Evolutionary conservation across 2,888 invertebrate species (phyloP).

Genomic region (Coelinius sp.): DNA sequence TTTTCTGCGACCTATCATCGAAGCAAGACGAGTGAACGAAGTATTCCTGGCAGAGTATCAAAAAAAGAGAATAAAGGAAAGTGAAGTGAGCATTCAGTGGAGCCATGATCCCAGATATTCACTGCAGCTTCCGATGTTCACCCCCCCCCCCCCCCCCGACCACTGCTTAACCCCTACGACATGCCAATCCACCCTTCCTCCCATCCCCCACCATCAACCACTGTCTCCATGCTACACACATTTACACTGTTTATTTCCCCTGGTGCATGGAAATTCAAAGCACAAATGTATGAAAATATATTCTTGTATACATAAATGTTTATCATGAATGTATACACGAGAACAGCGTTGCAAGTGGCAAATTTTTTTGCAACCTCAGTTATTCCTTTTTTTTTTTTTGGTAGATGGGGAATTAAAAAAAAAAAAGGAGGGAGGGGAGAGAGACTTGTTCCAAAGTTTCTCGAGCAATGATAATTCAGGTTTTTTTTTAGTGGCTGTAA

Average conservation of each 20-base stretch:
- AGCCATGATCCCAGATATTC: constrained; percentile 32
- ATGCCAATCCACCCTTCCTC: neutral
- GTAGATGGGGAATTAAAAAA: neutral
- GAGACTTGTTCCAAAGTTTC: neutral
- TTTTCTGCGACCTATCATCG: neutral
- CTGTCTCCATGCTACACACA: neutral
- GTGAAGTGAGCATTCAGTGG: constrained; percentile 6
- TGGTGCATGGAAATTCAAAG: constrained; percentile 5
- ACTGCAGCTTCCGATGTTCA: neutral
- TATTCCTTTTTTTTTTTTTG: neutral
- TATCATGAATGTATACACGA: constrained; percentile 1
- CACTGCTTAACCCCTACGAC: neutral
- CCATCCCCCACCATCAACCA: neutral
- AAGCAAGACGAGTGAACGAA: constrained; percentile 27
- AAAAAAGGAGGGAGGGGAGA: no score
- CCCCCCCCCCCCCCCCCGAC: neutral
- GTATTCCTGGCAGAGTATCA: constrained; percentile 40
- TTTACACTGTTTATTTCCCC: constrained; percentile 24
- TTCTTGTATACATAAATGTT: constrained; percentile 20
- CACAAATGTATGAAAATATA: constrained; percentile 6
- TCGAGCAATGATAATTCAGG: neutral
- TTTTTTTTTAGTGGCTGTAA: no score
- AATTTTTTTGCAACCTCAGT: neutral
- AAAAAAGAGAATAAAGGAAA: constrained; percentile 32
- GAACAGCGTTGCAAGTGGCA: neutral